phyloP scores from a whole-genome alignment of 2,888 invertebrate species.

The Mactromeris polynyma region DNA sequence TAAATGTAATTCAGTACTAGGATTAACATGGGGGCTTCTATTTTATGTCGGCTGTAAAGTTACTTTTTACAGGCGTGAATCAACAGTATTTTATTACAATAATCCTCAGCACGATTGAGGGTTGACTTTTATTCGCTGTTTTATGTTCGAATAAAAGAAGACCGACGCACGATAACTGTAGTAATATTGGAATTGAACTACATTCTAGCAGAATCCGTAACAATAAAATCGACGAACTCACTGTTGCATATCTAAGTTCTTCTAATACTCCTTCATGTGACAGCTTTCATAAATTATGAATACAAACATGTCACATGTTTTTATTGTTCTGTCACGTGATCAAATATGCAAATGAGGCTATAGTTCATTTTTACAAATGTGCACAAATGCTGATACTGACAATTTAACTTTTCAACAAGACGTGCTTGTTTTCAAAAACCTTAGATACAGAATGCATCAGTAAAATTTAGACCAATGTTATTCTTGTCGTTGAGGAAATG shows the following conservation, averaged over 20 bases:
- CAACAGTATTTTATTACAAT: slow-evolving; percentile 56
- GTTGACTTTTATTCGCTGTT: slow-evolving; percentile 37
- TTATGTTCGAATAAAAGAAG: slow-evolving; percentile 50
- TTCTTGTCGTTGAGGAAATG: too few relatives aligned
- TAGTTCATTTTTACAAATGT: background rate
- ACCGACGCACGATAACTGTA: slow-evolving; percentile 43
- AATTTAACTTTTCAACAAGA: background rate
- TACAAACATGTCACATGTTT: slow-evolving; percentile 53
- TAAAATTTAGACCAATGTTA: too few relatives aligned
- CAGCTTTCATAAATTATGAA: slow-evolving; percentile 52
- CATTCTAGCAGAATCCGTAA: slow-evolving; percentile 32
- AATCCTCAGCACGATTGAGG: slow-evolving; percentile 45
- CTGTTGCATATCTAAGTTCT: slow-evolving; percentile 51
- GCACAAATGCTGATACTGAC: background rate
- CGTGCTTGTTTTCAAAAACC: too few relatives aligned
- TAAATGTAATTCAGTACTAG: slow-evolving; percentile 31
- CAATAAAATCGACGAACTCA: slow-evolving; percentile 47
- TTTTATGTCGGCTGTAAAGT: slow-evolving; percentile 6
- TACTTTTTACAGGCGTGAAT: slow-evolving; percentile 17
- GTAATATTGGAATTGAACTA: slow-evolving; percentile 45
- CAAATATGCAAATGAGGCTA: slow-evolving; percentile 38
- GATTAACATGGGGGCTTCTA: slow-evolving; percentile 33
- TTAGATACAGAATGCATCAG: too few relatives aligned
- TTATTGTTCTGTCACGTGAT: slow-evolving; percentile 51
- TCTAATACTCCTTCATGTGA: slow-evolving; percentile 42